These are phyloP conservation scores for Spialia ferax DNA, from an alignment of 2,888 invertebrate species.

Conservation along the genomic window DNA sequence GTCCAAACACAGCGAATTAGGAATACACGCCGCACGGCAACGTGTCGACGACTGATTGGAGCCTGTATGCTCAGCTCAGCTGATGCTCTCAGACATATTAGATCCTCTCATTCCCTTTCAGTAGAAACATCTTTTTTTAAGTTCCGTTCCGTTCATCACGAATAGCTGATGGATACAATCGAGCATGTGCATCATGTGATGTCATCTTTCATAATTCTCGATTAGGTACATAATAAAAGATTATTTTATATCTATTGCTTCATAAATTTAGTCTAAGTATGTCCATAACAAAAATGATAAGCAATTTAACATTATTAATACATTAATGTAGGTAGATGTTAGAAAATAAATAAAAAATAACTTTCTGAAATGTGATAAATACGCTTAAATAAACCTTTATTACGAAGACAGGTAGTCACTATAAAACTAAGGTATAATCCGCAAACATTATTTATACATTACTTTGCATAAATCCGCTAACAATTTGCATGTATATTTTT, in stretches of 20 bases:
- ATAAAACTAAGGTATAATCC: constrained; percentile 33
- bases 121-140: neutral
- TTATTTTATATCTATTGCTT: no score
- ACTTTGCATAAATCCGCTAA: constrained; percentile 38
- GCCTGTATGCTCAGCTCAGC: neutral
- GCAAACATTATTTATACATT: constrained; percentile 33
- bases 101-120: neutral
- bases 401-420: constrained; percentile 27
- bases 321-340: no score
- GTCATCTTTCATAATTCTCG: no score
- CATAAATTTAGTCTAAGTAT: no score
- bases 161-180: neutral
- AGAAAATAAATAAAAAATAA: neutral
- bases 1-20: constrained; percentile 7
- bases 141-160: neutral
- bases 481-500: constrained; percentile 40
- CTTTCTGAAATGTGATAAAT: neutral
- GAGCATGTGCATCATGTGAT: no score
- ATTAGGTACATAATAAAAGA: no score
- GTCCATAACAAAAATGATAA: no score
- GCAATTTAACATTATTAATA: neutral
- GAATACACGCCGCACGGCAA: constrained; percentile 11
- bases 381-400: constrained; percentile 25
- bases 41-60: neutral
- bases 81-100: neutral